These are phyloP conservation scores for Margarornis squamiger DNA, from an alignment of 2,797 vertebrate species.

Conservation along the genomic window DNA sequence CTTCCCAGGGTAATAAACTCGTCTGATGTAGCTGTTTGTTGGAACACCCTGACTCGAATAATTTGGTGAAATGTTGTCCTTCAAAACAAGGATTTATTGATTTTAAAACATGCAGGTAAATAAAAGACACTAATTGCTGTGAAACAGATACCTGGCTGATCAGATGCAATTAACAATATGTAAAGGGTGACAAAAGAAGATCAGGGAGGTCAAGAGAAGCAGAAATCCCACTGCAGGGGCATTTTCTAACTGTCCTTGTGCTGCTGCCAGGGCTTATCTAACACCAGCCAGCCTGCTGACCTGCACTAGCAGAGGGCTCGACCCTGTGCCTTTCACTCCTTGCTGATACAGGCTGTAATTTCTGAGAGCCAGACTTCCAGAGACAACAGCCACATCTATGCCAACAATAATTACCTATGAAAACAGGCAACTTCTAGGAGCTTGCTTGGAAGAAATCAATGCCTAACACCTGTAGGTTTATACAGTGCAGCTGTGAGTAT, in stretches of 20 bases:
- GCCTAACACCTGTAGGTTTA: constrained; percentile 18
- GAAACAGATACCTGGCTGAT: background rate
- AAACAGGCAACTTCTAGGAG: constrained; percentile 31
- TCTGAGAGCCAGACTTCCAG: background rate
- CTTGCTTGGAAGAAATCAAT: constrained; percentile 13
- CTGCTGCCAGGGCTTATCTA: background rate
- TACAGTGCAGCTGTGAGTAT: background rate
- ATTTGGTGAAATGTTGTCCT: background rate
- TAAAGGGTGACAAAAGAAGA: background rate
- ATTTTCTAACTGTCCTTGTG: background rate
- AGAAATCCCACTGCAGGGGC: background rate
- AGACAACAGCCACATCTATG: background rate
- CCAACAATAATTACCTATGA: constrained; percentile 30
- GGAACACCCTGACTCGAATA: background rate
- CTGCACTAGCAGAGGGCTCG: background rate
- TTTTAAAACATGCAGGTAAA: background rate
- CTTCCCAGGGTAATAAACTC: background rate
- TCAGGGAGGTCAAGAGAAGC: background rate
- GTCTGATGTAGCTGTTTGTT: background rate
- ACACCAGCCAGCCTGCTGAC: background rate
- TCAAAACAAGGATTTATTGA: background rate
- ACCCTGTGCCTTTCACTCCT: background rate
- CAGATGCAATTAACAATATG: background rate
- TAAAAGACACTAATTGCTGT: background rate
- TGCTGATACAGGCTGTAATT: background rate